Evolutionary conservation across 1,140 invertebrate species (phyloP), one percentile per base, ranked within the genome.

Genomic region (Muscidifurax raptorellus): DNA sequence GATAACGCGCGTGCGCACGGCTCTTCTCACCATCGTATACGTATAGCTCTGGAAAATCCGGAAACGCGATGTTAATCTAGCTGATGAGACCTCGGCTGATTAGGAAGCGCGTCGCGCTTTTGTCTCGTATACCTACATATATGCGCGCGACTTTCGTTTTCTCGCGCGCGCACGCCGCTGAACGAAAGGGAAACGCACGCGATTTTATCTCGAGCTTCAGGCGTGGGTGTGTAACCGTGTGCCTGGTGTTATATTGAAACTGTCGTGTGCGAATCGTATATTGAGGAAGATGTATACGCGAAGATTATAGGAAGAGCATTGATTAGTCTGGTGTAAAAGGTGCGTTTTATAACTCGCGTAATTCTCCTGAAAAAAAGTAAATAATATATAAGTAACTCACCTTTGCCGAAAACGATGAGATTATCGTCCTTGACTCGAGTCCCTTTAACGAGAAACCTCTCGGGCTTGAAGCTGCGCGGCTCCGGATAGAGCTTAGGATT

Each of bases 391-490:
- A 59, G n/a, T 5, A 59, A 28, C 86, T 90, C 90, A 95, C 96
- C 96, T 89, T 95, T 92, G 40, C 96, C 96, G 87, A 97, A 97
- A 4, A 94, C 91, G 85, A 96, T 94, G 9, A 96, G 89, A 75
- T 94, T 94, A 80, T 95, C 93, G 12, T 93, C 89, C 78, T 82
- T 81, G 80, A 86, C 87, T 87, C 83, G 92, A 84, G 9, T n/a
- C 0, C 83, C 91, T 81, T 91, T 67, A 67, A 94, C 90, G 0
- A 96, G 76, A 87, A 96, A 96, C 87, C 97, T 94, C 88, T 97
- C 96, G 0, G 97, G 97, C 22, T 94, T 94, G 88, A 97, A 97
- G 25, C 90, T 90, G 7, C 95, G 90, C 0, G 97, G 96, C 80
- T 97, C 94, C 0, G 92, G 92, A 95, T 95, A 97, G 59, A 95